phyloP scores from a whole-genome alignment of 2,113 vertebrate species.

The Perca flavescens region DNA sequence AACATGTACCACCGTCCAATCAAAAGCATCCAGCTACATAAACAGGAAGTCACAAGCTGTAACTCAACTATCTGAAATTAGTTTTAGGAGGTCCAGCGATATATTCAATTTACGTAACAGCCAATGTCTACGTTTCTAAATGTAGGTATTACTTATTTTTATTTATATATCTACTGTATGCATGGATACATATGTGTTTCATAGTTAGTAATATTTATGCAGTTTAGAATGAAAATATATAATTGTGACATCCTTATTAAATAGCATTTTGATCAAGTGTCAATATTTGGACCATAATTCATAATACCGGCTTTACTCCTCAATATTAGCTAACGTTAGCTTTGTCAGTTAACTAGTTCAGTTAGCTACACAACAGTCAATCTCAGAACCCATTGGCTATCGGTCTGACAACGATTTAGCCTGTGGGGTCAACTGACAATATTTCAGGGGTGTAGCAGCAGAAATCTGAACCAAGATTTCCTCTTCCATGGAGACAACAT shows the following conservation, averaged over 20 bases:
- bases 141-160: neutral
- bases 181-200: neutral
- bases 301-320: neutral
- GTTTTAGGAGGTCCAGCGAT: neutral
- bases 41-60: conserved; percentile 7
- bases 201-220: neutral
- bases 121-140: neutral
- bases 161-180: neutral
- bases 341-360: neutral
- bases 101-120: neutral
- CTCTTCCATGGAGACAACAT: too few relatives aligned
- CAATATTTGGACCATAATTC: neutral
- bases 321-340: neutral
- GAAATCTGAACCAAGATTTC: too few relatives aligned
- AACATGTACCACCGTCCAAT: neutral
- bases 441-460: too few relatives aligned
- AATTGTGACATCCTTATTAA: neutral
- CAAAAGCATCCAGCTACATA: neutral
- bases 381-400: too few relatives aligned
- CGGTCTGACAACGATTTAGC: too few relatives aligned
- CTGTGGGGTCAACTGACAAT: too few relatives aligned
- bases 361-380: neutral
- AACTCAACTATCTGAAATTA: neutral
- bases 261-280: neutral
- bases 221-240: neutral